Evolutionary conservation across 2,888 invertebrate species (phyloP).

Genomic region (Opisthograptis luteolata): DNA sequence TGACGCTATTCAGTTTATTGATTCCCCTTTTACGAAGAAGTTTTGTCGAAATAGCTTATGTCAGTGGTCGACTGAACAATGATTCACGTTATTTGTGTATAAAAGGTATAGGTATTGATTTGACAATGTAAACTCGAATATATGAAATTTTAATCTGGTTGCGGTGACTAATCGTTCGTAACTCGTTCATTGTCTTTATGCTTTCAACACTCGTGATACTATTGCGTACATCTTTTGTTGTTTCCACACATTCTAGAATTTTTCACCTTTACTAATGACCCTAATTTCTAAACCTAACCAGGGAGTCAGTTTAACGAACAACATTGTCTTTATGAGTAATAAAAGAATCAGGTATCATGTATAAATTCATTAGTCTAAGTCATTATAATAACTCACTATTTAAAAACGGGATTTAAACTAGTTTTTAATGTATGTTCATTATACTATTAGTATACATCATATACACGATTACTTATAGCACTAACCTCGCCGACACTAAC

Average conservation of each 20-base stretch:
- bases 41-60: conserved; percentile 6
- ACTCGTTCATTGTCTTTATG: conserved; percentile 44
- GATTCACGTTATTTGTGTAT: conserved; percentile 9
- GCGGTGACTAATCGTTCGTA: conserved; percentile 46
- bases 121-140: conserved; percentile 41
- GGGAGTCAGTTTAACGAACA: neutral
- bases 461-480: too few species aligned
- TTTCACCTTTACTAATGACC: conserved; percentile 16
- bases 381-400: conserved; percentile 8
- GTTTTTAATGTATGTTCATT: conserved; percentile 6
- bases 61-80: conserved; percentile 4
- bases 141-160: conserved; percentile 45
- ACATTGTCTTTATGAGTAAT: neutral
- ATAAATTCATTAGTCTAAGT: conserved; percentile 9
- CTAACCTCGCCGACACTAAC: neutral
- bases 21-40: neutral
- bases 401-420: conserved; percentile 4
- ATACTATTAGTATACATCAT: too few species aligned
- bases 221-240: conserved; percentile 33
- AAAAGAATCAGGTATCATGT: conserved; percentile 9
- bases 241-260: conserved; percentile 24
- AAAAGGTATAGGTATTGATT: conserved; percentile 34
- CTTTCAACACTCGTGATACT: conserved; percentile 35
- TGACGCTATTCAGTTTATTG: neutral
- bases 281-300: neutral